A percentile compares a stretch with the other conserved stretches of the same genome.
These are phyloP conservation scores for Drosophila serrata DNA, from an alignment of 1,140 invertebrate species.

Conservation along the genomic window DNA sequence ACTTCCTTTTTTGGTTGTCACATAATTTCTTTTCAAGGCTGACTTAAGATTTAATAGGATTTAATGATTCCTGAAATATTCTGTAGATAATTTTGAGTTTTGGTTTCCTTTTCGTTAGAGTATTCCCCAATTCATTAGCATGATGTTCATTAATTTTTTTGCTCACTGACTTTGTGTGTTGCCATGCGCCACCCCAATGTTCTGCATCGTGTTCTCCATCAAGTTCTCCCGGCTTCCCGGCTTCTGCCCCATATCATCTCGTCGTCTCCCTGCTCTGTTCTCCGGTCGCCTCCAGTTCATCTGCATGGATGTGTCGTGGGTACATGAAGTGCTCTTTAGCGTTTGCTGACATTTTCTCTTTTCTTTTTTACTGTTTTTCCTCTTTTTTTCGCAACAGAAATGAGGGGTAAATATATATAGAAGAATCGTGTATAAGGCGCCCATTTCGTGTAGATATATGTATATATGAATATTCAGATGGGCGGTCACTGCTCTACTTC, in stretches of 20 bases:
- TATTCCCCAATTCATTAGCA: constrained; percentile 37
- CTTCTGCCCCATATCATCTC: constrained; percentile 8
- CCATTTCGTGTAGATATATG: constrained; percentile 11
- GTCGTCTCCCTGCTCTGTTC: constrained; percentile 5
- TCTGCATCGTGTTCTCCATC: constrained; percentile 41
- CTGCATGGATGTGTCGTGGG: constrained; percentile 54
- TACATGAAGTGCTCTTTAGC: constrained; percentile 76
- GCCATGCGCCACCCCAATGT: constrained; percentile 39
- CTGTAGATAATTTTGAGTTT: not conserved
- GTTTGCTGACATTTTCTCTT: constrained; percentile 76
- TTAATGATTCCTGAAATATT: not conserved
- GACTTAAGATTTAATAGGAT: not conserved
- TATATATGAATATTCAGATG: constrained; percentile 36
- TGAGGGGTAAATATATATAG: constrained; percentile 15
- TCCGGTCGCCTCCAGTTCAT: constrained; percentile 35
- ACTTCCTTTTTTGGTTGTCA: constrained; percentile 1
- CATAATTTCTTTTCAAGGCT: not conserved
- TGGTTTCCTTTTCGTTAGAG: not conserved
- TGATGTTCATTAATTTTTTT: constrained; percentile 38
- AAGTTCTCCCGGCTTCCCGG: constrained; percentile 22
- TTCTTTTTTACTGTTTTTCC: constrained; percentile 18
- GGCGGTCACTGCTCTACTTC: constrained; percentile 72
- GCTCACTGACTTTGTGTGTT: constrained; percentile 33
- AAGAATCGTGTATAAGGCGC: constrained; percentile 24
- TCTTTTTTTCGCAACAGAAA: constrained; percentile 30